A percentile compares a stretch with the other conserved stretches of the same genome.
These are phyloP conservation scores for Zhuqinia jingwanae DNA, from an alignment of 2,888 invertebrate species.

Conservation along the genomic window DNA sequence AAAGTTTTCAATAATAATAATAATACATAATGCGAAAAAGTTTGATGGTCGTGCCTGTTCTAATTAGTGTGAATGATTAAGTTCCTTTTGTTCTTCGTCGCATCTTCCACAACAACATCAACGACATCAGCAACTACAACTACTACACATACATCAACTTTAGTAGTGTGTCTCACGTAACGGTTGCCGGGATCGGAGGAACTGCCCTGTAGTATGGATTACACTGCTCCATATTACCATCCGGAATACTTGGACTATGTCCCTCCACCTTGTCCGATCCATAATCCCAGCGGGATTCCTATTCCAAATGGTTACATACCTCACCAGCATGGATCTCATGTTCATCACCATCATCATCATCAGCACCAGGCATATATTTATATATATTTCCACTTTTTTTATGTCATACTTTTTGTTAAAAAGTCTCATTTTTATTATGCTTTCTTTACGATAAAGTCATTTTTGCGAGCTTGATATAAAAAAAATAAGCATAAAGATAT, in stretches of 20 bases:
- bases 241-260: slow-evolving; percentile 79
- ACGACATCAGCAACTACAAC: too few species aligned
- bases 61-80: slow-evolving; percentile 72
- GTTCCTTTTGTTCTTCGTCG: slow-evolving; percentile 48
- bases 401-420: slow-evolving; percentile 26
- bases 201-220: slow-evolving; percentile 78
- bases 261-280: slow-evolving; percentile 79
- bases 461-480: too few species aligned
- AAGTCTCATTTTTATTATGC: slow-evolving; percentile 29
- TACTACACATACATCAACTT: slow-evolving; percentile 31
- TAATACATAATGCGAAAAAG: slow-evolving; percentile 20
- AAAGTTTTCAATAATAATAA: slow-evolving; percentile 33
- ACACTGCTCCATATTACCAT: slow-evolving; percentile 79
- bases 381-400: slow-evolving; percentile 47
- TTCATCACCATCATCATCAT: slow-evolving; percentile 78
- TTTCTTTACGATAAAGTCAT: background rate
- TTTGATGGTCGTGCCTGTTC: slow-evolving; percentile 67
- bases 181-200: slow-evolving; percentile 66
- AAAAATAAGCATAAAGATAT: too few species aligned
- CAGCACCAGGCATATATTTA: slow-evolving; percentile 78
- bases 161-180: slow-evolving; percentile 34
- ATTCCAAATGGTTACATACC: slow-evolving; percentile 79
- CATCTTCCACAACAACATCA: slow-evolving; percentile 48
- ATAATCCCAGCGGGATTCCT: slow-evolving; percentile 78
- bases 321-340: slow-evolving; percentile 78